Evolutionary conservation across 2,113 vertebrate genomes (phyloP).

Genomic region (Crotalus horridus): DNA sequence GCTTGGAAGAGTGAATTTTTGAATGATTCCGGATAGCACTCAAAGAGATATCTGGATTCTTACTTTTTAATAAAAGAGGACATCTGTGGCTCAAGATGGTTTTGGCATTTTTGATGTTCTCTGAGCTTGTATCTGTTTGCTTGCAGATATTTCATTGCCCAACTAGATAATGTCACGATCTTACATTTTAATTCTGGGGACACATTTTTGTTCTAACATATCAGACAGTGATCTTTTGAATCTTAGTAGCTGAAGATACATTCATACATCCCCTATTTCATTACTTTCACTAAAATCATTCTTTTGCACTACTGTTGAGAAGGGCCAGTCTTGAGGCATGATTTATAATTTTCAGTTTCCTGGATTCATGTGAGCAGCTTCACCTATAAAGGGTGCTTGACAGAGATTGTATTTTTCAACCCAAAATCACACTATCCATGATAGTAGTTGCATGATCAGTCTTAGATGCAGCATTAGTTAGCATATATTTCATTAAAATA

Average conservation of each 20-base stretch:
- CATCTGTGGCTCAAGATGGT: neutral
- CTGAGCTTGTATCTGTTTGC: neutral
- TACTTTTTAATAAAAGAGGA: neutral
- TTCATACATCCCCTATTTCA: neutral
- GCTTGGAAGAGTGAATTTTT: neutral
- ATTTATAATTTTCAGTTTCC: too few species aligned
- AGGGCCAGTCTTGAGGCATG: too few species aligned
- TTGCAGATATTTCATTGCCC: neutral
- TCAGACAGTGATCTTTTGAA: neutral
- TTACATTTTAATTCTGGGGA: neutral
- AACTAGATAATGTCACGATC: too few species aligned
- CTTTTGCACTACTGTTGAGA: neutral
- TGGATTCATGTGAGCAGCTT: too few species aligned
- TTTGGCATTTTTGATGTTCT: neutral
- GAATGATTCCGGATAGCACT: neutral
- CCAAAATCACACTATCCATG: too few species aligned
- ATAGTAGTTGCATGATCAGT: too few species aligned
- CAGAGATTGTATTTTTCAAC: too few species aligned
- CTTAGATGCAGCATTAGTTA: too few species aligned
- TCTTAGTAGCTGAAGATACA: neutral
- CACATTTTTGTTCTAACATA: neutral
- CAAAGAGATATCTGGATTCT: neutral
- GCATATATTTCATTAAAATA: too few species aligned
- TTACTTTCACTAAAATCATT: neutral
- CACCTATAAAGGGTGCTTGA: too few species aligned